These are phyloP conservation scores for Microtus montanus DNA, from an alignment of 2,113 vertebrate species.

Conservation along the genomic window DNA sequence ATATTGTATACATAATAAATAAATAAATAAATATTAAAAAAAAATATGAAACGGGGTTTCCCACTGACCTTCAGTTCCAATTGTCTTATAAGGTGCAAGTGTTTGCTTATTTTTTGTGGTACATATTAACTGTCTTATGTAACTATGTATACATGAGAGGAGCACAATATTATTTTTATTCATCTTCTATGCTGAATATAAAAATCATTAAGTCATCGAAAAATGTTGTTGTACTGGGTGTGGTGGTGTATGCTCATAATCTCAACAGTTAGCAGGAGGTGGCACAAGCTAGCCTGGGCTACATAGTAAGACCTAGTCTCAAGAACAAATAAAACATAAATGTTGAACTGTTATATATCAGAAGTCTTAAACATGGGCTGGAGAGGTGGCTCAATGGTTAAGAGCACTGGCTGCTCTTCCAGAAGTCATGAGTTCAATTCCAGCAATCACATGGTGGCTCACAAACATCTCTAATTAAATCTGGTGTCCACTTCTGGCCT, in stretches of 20 bases:
- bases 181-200: neutral
- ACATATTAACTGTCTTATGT: neutral
- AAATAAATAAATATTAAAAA: too few species aligned
- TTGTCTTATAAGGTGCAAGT: neutral
- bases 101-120: constrained; percentile 32
- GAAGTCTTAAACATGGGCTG: too few species aligned
- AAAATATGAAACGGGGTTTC: neutral
- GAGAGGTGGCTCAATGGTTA: too few species aligned
- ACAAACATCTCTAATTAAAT: too few species aligned
- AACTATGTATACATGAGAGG: neutral
- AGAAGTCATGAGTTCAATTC: too few species aligned
- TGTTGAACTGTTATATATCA: neutral
- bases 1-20: too few species aligned
- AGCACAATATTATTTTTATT: neutral
- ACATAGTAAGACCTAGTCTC: neutral
- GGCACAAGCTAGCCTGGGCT: neutral
- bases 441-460: too few species aligned
- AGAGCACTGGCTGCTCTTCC: too few species aligned
- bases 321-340: neutral
- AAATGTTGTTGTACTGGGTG: neutral
- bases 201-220: neutral
- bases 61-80: neutral
- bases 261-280: neutral
- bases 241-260: neutral
- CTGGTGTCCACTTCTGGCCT: too few species aligned